Conservation (phyloP, 2,888 invertebrate species). For the Rosalia funebris region DNA sequence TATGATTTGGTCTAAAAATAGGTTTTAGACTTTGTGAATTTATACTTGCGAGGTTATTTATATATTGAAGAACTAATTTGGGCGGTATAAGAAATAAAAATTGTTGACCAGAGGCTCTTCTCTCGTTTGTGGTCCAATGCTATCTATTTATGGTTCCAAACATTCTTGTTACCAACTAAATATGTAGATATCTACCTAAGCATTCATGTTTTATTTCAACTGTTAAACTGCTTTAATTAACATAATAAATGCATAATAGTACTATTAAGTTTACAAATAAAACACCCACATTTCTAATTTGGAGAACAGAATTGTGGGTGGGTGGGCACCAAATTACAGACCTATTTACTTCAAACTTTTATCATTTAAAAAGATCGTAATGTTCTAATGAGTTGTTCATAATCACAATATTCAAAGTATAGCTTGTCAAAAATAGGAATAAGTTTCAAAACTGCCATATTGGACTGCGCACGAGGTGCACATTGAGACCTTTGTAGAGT, state of each 20-base stretch:
- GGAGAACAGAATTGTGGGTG: too few relatives aligned
- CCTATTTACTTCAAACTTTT: conserved; percentile 8
- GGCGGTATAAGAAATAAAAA: not conserved
- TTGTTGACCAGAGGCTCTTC: not conserved
- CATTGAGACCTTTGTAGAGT: too few relatives aligned
- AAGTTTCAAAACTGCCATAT: too few relatives aligned
- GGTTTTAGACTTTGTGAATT: not conserved
- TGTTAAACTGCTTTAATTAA: not conserved
- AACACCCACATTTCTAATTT: conserved; percentile 7
- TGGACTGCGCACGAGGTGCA: too few relatives aligned
- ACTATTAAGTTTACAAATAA: too few relatives aligned
- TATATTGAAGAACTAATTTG: conserved; percentile 6
- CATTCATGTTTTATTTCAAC: not conserved
- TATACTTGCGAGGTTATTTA: conserved; percentile 3
- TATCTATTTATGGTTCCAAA: not conserved
- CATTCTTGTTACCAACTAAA: conserved; percentile 1
- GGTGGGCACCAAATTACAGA: conserved; percentile 11
- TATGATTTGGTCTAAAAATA: not conserved
- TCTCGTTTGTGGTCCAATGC: not conserved
- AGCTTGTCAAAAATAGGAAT: too few relatives aligned
- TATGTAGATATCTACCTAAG: not conserved
- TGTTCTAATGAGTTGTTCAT: too few relatives aligned
- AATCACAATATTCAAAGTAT: too few relatives aligned
- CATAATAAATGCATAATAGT: too few relatives aligned
- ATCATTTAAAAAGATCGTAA: too few relatives aligned